phyloP scores from a whole-genome alignment of 2,113 vertebrate species.

The Prunella himalayana region DNA sequence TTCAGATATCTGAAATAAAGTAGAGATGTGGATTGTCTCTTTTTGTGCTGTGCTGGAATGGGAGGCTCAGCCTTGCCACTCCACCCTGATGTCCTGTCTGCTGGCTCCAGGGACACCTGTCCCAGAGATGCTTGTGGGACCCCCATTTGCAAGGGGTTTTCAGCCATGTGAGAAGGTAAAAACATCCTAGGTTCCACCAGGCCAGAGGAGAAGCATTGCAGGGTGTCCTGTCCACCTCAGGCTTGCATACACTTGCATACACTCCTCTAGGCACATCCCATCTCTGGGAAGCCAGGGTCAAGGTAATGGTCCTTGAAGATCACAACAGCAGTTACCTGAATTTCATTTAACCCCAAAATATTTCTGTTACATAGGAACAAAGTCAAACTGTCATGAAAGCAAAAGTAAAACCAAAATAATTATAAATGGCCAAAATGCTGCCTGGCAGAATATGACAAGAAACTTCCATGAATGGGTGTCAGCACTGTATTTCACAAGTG shows the following conservation, averaged over 20 bases:
- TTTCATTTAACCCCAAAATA: background rate
- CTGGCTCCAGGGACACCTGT: background rate
- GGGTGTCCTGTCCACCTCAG: background rate
- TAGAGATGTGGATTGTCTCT: accelerated
- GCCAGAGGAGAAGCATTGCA: background rate
- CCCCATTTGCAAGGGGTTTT: background rate
- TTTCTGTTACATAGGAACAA: background rate
- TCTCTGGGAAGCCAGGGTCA: background rate
- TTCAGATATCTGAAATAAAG: background rate
- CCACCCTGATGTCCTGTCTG: background rate
- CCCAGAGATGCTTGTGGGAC: background rate
- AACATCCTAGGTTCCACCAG: background rate
- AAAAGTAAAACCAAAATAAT: background rate
- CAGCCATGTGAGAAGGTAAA: background rate
- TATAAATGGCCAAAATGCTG: background rate
- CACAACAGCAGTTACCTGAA: accelerated
- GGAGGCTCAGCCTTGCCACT: background rate
- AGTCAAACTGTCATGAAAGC: background rate
- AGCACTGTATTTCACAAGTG: accelerated
- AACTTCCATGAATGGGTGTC: background rate
- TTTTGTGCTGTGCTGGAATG: background rate
- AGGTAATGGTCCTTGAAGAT: background rate
- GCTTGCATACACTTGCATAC: background rate
- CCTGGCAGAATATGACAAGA: background rate
- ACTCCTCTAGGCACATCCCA: background rate